Evolutionary conservation across 2,113 vertebrate species (phyloP).

Genomic region (Psilopogon haemacephalus): DNA sequence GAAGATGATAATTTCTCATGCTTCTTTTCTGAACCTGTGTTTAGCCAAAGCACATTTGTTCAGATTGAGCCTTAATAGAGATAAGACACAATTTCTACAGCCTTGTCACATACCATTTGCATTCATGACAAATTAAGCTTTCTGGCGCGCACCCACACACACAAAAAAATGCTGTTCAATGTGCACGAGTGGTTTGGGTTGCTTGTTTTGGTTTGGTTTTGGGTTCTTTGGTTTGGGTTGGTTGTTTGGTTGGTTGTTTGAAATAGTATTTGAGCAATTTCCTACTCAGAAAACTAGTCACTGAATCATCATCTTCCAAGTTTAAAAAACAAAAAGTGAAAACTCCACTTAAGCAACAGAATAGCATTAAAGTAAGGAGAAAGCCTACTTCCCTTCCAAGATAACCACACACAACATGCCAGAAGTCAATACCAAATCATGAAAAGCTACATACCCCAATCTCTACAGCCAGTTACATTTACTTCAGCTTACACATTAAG

Average conservation of each 20-base stretch:
- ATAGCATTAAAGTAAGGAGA: constrained; percentile 79
- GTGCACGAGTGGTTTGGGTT: constrained; percentile 79
- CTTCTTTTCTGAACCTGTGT: constrained; percentile 96
- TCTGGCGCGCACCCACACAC: constrained; percentile 78
- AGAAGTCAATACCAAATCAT: constrained; percentile 71
- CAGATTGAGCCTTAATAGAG: constrained; percentile 84
- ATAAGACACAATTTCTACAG: constrained; percentile 85
- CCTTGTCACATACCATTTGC: constrained; percentile 82
- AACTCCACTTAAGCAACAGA: constrained; percentile 83
- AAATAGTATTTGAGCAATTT: constrained; percentile 72
- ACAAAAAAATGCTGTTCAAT: constrained; percentile 78
- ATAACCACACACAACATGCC: constrained; percentile 80
- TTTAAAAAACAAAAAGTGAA: constrained; percentile 70
- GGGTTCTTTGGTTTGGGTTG: constrained; percentile 58
- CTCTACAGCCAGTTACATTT: constrained; percentile 31
- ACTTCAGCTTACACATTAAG: constrained; percentile 42
- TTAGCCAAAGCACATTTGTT: constrained; percentile 88
- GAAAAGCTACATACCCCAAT: constrained; percentile 64
- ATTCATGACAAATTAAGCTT: constrained; percentile 82
- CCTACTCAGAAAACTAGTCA: constrained; percentile 84
- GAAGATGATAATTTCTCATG: constrained; percentile 98
- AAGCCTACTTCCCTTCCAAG: constrained; percentile 71
- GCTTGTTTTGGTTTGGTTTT: constrained; percentile 24
- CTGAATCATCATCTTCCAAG: constrained; percentile 86
- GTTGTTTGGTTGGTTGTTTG: neutral